These are phyloP conservation scores for Drosophila mayaguana DNA, from an alignment of 2,888 invertebrate species.

Conservation along the genomic window DNA sequence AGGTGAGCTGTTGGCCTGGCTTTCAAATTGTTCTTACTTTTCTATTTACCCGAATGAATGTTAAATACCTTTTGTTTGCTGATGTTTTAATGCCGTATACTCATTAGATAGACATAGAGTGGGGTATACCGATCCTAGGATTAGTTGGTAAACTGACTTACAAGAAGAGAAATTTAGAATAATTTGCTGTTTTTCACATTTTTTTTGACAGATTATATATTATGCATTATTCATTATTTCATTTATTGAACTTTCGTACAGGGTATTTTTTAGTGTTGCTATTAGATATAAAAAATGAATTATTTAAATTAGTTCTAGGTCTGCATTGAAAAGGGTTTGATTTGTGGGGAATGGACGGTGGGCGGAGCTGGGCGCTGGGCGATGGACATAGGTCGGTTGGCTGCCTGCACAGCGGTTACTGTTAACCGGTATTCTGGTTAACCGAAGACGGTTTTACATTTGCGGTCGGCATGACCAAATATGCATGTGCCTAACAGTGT, in stretches of 20 bases:
- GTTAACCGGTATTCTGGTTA: constrained; percentile 43
- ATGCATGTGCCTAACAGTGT: neutral
- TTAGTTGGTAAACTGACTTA: too few species aligned
- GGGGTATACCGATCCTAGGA: neutral
- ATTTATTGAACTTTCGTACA: neutral
- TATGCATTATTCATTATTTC: too few species aligned
- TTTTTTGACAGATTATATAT: too few species aligned
- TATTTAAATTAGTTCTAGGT: constrained; percentile 66
- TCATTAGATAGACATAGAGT: neutral
- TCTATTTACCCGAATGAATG: constrained; percentile 46
- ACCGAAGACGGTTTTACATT: constrained; percentile 51
- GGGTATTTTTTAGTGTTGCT: constrained; percentile 1
- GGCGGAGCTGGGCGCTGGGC: neutral
- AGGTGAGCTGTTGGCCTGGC: neutral
- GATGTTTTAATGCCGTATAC: constrained; percentile 4
- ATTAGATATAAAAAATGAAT: constrained; percentile 44
- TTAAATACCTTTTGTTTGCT: constrained; percentile 23
- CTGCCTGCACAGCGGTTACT: constrained; percentile 13
- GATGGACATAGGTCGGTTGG: neutral
- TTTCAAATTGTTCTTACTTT: constrained; percentile 25
- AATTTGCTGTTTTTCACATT: too few species aligned
- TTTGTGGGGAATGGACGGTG: constrained; percentile 23
- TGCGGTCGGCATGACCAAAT: constrained; percentile 44
- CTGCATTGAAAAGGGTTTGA: constrained; percentile 64
- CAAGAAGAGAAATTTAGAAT: too few species aligned